These are phyloP conservation scores for Phymanthus crucifer DNA, from an alignment of 92 coral and sea anemone genomes.

Conservation along the genomic window DNA sequence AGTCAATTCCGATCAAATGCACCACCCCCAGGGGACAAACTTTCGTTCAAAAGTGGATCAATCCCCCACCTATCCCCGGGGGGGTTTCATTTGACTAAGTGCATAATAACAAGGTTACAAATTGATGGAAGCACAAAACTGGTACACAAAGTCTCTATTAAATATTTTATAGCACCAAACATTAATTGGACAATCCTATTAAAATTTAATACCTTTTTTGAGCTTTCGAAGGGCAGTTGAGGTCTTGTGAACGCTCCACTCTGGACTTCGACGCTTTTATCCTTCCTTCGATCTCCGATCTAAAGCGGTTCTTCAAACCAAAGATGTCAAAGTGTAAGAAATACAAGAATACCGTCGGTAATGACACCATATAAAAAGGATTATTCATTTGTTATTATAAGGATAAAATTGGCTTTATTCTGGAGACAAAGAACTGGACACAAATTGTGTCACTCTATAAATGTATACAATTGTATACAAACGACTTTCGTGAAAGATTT, in stretches of 20 bases:
- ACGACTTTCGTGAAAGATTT: neutral
- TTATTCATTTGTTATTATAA: neutral
- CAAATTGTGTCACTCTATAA: neutral
- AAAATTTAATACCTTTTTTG: neutral
- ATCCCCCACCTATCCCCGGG: no score
- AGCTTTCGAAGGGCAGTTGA: constrained; percentile 16
- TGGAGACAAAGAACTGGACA: neutral
- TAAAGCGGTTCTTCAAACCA: constrained; percentile 59
- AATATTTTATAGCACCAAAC: no score
- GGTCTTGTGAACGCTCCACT: constrained; percentile 44
- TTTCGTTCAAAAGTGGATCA: no score
- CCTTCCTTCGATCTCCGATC: constrained; percentile 65
- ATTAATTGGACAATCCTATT: neutral
- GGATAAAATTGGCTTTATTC: neutral
- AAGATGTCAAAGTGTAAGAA: neutral
- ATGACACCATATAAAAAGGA: neutral
- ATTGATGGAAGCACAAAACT: no score
- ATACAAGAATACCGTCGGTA: neutral
- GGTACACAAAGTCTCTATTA: no score
- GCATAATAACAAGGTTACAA: no score
- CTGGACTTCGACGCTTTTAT: constrained; percentile 60
- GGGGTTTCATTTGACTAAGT: no score
- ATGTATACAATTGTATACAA: neutral
- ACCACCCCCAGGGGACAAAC: no score
- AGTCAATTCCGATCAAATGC: no score